Conservation (phyloP, 1,140 invertebrate species). For the Brachystomella parvula region DNA sequence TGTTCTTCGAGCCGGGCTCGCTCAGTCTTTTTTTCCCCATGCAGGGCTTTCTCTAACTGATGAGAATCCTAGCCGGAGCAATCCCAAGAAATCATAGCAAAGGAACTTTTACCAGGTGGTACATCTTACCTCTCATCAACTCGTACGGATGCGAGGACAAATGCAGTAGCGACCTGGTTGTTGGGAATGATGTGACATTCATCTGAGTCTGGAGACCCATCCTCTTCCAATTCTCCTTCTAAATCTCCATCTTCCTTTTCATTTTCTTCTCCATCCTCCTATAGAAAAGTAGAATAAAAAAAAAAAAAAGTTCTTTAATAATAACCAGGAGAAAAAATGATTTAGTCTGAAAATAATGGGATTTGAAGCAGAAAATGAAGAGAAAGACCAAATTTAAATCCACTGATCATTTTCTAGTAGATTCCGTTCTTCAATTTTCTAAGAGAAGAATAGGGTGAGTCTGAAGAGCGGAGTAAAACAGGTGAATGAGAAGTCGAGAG, state of each 20-base stretch:
- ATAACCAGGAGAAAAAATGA: not conserved
- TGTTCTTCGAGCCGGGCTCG: too few species aligned
- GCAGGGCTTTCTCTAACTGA: too few species aligned
- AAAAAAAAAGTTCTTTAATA: not conserved
- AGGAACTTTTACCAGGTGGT: too few species aligned
- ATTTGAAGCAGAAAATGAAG: not conserved
- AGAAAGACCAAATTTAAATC: not conserved
- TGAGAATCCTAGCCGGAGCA: too few species aligned
- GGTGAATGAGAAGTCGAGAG: not conserved
- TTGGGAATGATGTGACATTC: conserved; percentile 78
- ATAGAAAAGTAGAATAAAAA: conserved; percentile 5
- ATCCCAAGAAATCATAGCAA: too few species aligned
- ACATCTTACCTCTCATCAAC: conserved; percentile 54
- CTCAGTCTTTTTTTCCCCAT: too few species aligned
- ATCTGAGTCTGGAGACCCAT: conserved; percentile 48
- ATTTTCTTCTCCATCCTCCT: conserved; percentile 68
- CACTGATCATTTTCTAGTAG: not conserved
- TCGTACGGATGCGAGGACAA: conserved; percentile 72
- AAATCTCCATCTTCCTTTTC: conserved; percentile 48
- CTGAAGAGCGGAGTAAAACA: not conserved
- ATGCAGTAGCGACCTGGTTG: conserved; percentile 72
- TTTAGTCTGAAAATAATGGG: not conserved
- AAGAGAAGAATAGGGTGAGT: not conserved
- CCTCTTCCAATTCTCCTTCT: conserved; percentile 44
- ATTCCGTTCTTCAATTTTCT: not conserved